Conservation (phyloP, 2,113 vertebrate species). For the Zosterops borbonicus region DNA sequence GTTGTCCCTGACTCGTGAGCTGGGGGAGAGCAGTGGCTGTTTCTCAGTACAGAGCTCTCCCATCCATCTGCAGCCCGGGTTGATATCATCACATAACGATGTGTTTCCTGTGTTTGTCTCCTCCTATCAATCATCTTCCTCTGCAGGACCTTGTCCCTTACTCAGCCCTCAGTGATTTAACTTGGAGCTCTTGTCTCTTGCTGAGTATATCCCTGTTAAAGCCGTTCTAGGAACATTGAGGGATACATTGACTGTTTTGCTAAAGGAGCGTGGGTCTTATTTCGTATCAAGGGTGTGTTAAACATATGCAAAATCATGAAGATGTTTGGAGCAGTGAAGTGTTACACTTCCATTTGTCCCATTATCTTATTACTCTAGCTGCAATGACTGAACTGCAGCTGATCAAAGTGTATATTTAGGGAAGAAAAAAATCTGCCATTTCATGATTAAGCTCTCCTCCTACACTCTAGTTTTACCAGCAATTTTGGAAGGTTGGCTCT, state of each 20-base stretch:
- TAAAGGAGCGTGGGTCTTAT: neutral
- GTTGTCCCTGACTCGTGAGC: rapidly evolving
- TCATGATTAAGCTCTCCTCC: neutral
- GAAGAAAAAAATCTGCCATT: neutral
- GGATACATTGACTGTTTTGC: neutral
- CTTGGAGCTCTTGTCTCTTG: neutral
- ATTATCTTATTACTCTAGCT: neutral
- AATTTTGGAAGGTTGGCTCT: neutral
- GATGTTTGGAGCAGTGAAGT: neutral
- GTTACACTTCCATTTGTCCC: neutral
- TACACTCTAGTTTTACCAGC: neutral
- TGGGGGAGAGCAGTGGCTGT: neutral
- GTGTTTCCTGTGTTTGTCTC: neutral
- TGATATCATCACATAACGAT: neutral
- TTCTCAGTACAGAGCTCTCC: neutral
- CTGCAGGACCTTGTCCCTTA: neutral
- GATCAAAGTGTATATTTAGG: neutral
- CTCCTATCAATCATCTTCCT: rapidly evolving
- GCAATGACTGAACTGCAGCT: neutral
- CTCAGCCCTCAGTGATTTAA: neutral
- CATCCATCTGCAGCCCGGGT: rapidly evolving
- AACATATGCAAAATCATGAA: neutral
- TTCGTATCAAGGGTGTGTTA: neutral
- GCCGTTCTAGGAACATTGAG: neutral
- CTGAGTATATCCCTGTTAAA: neutral